Conservation (phyloP, 92 coral and sea anemone species). For the Paramuricea clavata region DNA sequence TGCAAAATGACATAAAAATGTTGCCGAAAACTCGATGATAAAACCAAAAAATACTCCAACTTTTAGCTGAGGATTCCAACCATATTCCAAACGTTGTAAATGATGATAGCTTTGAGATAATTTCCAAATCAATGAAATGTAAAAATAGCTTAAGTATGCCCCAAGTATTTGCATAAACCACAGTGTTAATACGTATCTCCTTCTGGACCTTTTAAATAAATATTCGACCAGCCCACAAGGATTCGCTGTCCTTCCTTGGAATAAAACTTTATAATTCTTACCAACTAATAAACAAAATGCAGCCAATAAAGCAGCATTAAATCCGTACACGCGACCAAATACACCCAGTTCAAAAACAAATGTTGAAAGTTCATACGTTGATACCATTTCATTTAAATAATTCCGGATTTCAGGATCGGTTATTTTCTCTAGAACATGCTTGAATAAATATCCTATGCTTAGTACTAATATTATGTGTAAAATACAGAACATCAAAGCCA, state of each 20-base stretch:
- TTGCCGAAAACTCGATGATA: constrained; percentile 78
- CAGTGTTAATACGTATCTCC: not conserved
- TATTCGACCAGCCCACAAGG: constrained; percentile 87
- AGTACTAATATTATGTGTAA: constrained; percentile 70
- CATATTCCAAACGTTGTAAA: constrained; percentile 73
- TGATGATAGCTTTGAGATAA: constrained; percentile 79
- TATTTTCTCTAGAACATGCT: constrained; percentile 51
- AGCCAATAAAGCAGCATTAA: constrained; percentile 67
- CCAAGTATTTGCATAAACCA: constrained; percentile 80
- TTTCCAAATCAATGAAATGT: constrained; percentile 80
- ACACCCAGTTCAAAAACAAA: constrained; percentile 86
- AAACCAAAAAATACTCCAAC: constrained; percentile 78
- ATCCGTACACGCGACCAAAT: constrained; percentile 83
- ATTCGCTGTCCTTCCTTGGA: constrained; percentile 81
- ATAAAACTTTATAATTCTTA: constrained; percentile 76
- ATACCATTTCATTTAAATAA: constrained; percentile 79
- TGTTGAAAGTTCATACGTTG: constrained; percentile 86
- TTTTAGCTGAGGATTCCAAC: constrained; percentile 80
- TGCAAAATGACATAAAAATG: constrained; percentile 72
- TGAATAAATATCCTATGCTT: constrained; percentile 73
- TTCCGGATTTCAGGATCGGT: constrained; percentile 54
- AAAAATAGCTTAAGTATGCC: constrained; percentile 83
- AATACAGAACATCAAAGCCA: constrained; percentile 81
- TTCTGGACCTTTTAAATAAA: constrained; percentile 47
- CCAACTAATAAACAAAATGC: constrained; percentile 73